Evolutionary conservation across 2,797 vertebrate species (phyloP).

Genomic region (Botia kubotai): DNA sequence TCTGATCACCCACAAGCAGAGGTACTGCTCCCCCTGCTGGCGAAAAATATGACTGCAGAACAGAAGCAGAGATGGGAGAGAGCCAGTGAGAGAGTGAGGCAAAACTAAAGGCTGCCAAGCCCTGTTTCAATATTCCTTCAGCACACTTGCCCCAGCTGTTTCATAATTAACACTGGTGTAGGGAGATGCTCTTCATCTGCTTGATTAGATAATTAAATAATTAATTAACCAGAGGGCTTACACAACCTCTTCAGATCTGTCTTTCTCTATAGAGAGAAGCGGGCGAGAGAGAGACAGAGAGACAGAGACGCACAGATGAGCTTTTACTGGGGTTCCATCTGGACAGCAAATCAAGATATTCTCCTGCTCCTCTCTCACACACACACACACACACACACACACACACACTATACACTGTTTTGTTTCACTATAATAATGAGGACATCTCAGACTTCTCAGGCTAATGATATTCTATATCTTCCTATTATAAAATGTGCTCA

Average conservation of each 20-base stretch:
- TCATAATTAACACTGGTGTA: slow-evolving; percentile 82
- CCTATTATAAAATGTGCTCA: background rate
- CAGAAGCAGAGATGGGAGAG: slow-evolving; percentile 13
- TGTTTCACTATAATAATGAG: background rate
- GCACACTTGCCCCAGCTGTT: slow-evolving; percentile 79
- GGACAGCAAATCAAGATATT: slow-evolving; percentile 33
- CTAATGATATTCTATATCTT: no score
- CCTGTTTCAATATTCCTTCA: slow-evolving; percentile 62
- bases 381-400: background rate
- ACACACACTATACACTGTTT: background rate
- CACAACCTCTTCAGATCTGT: slow-evolving; percentile 78
- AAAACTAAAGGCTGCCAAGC: slow-evolving; percentile 48
- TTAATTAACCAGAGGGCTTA: slow-evolving; percentile 79
- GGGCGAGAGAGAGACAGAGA: slow-evolving; percentile 52
- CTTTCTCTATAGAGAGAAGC: slow-evolving; percentile 69
- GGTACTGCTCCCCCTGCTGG: slow-evolving; percentile 75
- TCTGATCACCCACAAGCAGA: slow-evolving; percentile 57
- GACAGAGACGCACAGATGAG: slow-evolving; percentile 42
- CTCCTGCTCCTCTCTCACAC: background rate
- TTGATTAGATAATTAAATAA: slow-evolving; percentile 88
- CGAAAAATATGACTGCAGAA: slow-evolving; percentile 57
- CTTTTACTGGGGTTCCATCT: slow-evolving; percentile 27
- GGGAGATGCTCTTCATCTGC: slow-evolving; percentile 81
- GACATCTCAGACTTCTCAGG: background rate
- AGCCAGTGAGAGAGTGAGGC: slow-evolving; percentile 31